Conservation (phyloP, 2,888 invertebrate species). For the Hemicrepidius hirtus region DNA sequence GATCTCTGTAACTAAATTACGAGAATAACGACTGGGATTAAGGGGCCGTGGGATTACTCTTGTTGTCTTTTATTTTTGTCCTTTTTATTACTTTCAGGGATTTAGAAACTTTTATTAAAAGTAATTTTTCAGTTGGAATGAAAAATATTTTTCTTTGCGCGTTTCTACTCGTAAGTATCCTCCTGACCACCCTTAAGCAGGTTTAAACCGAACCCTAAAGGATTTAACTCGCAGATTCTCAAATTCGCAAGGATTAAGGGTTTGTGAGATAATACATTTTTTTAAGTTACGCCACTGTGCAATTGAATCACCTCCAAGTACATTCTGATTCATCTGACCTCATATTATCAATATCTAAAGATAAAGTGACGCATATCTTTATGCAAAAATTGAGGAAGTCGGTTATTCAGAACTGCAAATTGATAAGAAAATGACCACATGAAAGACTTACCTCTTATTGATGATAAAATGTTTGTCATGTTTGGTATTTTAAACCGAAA, state of each 20-base stretch:
- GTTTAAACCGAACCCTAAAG: too few relatives aligned
- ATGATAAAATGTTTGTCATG: too few relatives aligned
- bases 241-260: too few relatives aligned
- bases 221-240: too few relatives aligned
- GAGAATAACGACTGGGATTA: background rate
- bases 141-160: too few relatives aligned
- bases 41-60: background rate
- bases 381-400: constrained; percentile 31
- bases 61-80: background rate
- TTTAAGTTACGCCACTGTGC: too few relatives aligned
- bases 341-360: constrained; percentile 12
- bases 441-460: background rate
- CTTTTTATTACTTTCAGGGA: background rate
- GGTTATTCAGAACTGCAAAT: constrained; percentile 21
- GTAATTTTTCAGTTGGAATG: too few relatives aligned
- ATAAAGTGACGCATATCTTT: constrained; percentile 12
- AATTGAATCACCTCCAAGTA: background rate
- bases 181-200: too few relatives aligned
- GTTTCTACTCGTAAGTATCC: too few relatives aligned
- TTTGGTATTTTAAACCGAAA: too few relatives aligned
- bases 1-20: constrained; percentile 11
- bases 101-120: too few relatives aligned
- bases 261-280: too few relatives aligned
- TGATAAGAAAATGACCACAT: constrained; percentile 5
- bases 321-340: constrained; percentile 28